Conservation (phyloP, 2,797 vertebrate genomes). For the Telmatherina bonti region DNA sequence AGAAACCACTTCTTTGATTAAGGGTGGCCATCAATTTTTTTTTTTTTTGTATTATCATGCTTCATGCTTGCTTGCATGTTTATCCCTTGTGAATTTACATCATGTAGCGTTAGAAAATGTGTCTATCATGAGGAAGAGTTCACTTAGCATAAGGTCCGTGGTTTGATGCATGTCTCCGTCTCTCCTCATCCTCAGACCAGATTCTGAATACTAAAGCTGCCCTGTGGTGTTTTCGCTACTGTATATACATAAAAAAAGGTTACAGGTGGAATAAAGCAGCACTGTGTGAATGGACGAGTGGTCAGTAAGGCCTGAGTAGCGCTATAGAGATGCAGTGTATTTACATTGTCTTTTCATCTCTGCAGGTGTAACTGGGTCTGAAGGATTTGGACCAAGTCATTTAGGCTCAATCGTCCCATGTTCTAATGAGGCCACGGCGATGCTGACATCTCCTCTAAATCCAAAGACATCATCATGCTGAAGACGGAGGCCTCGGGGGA, state of each 20-base stretch:
- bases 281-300: background rate
- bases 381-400: slow-evolving; percentile 54
- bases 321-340: background rate
- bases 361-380: slow-evolving; percentile 65
- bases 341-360: slow-evolving; percentile 36
- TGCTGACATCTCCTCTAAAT: slow-evolving; percentile 85
- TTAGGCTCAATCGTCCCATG: slow-evolving; percentile 34
- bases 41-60: slow-evolving; percentile 2
- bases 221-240: slow-evolving; percentile 3
- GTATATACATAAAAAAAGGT: background rate
- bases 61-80: slow-evolving; percentile 15
- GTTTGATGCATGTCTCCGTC: background rate
- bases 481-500: slow-evolving; percentile 97
- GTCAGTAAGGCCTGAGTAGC: background rate
- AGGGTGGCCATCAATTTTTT: slow-evolving; percentile 10
- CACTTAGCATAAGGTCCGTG: background rate
- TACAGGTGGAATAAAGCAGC: background rate
- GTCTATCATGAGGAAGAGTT: slow-evolving; percentile 9
- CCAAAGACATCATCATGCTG: slow-evolving; percentile 93
- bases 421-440: slow-evolving; percentile 80
- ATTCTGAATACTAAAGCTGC: background rate
- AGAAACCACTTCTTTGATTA: slow-evolving; percentile 12
- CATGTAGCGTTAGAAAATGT: background rate
- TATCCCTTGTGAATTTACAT: slow-evolving; percentile 4
- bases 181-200: background rate